phyloP scores from a whole-genome alignment of 2,888 invertebrate genomes.

The Pterostichus niger region DNA sequence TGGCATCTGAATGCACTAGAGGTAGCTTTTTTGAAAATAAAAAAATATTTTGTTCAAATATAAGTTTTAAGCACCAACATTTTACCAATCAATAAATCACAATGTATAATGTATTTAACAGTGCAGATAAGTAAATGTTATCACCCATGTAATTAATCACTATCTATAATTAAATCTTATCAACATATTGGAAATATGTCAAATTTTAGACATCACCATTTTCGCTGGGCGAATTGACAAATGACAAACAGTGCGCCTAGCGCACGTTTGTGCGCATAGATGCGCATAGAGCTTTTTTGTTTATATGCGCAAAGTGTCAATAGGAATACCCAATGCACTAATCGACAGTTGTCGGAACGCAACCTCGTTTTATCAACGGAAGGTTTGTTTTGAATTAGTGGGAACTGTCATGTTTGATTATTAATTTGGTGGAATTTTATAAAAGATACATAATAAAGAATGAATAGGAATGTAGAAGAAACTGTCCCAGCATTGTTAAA shows the following conservation, averaged over 20 bases:
- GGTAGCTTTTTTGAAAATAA: conserved; percentile 46
- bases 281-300: no score
- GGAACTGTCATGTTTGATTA: conserved; percentile 39
- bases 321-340: no score
- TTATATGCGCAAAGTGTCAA: no score
- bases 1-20: conserved; percentile 60
- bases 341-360: no score
- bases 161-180: conserved; percentile 47
- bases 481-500: conserved; percentile 69
- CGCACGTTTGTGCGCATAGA: no score
- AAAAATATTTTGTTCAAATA: conserved; percentile 35
- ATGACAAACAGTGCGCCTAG: background rate
- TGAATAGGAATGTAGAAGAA: conserved; percentile 68
- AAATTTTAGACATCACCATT: conserved; percentile 30
- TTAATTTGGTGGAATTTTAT: conserved; percentile 5
- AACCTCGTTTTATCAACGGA: background rate
- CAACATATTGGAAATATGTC: conserved; percentile 53
- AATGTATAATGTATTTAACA: conserved; percentile 19
- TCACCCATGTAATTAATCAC: conserved; percentile 22
- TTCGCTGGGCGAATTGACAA: background rate
- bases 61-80: conserved; percentile 62
- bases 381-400: conserved; percentile 24
- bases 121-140: conserved; percentile 41
- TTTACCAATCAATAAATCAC: conserved; percentile 51
- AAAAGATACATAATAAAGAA: conserved; percentile 67